Evolutionary conservation across 2,888 invertebrate genomes (phyloP), one percentile per base, ranked within the genome.

Genomic region (Hydriomena furcata): DNA sequence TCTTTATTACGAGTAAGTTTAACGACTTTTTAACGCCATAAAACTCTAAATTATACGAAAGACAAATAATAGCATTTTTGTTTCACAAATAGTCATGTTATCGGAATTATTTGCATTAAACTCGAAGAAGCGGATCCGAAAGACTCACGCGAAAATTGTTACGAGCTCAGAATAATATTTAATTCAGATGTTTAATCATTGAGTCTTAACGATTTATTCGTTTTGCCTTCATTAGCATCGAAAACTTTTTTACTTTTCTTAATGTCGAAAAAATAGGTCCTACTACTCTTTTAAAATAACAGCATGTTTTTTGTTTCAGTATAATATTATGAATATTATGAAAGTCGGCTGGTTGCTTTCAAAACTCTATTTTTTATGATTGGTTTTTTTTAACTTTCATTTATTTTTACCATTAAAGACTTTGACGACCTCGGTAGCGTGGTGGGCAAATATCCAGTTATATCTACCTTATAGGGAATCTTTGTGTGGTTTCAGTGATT

Each of bases 71-170:
- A 45, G 30, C 38, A 37, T 56, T 59, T 53, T 56, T 49, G 53
- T 57, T 55, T 53, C 47, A 42, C 24, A 45, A 52, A 42, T 40
- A 41, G 52, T 50, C 34, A 55, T 51, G 49, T 51, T 52, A 59
- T 57, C 43, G 35, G 30, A 34, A 43, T 51, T n/a, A 56, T 62
- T 60, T 56, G 43, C 60, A 57, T 62, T 52, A 52, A 51, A 51
- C 35, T 41, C 28, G 36, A 43, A 54, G 54, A 32, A 52, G 27
- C 28, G 40, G 20, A 8, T 30, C 23, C 20, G 27, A 12, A 28
- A 44, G 30, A 41, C 53, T 55, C 48, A 52, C 27, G 49, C 20
- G 38, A 55, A 52, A 55, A 56, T 57, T 50, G 35, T 41, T 56
- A 37, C 51, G 45, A 43, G 45, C 32, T 47, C 30, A 3, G 52